phyloP scores from a whole-genome alignment of 1,140 invertebrate genomes.

The Drosophila jambulina region DNA sequence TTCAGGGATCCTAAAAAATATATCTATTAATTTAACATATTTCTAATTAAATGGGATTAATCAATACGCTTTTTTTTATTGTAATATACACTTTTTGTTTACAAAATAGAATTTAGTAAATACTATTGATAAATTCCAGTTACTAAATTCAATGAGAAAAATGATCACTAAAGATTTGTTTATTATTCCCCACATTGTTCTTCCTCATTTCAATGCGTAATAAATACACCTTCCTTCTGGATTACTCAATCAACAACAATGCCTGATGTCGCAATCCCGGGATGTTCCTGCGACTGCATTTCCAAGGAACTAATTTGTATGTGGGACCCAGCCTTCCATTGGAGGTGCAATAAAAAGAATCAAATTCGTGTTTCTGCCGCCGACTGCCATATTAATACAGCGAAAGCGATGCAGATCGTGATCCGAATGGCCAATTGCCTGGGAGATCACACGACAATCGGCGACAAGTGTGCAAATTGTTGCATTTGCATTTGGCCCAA shows the following conservation, averaged over 20 bases:
- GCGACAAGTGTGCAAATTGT: slow-evolving; percentile 60
- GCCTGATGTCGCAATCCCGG: not conserved
- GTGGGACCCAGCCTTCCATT: slow-evolving; percentile 24
- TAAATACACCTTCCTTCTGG: not conserved
- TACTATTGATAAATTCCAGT: too few species aligned
- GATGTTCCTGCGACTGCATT: slow-evolving; percentile 6
- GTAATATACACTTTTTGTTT: too few species aligned
- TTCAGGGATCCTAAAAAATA: too few species aligned
- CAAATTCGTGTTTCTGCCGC: slow-evolving; percentile 50
- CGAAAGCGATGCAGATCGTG: slow-evolving; percentile 74
- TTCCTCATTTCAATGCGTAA: slow-evolving; percentile 1
- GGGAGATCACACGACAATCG: slow-evolving; percentile 34
- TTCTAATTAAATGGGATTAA: too few species aligned
- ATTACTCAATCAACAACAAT: slow-evolving; percentile 16
- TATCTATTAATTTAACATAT: too few species aligned
- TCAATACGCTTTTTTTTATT: too few species aligned
- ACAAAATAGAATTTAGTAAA: too few species aligned
- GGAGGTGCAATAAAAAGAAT: slow-evolving; percentile 69
- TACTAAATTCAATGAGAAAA: too few species aligned
- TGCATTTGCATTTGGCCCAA: slow-evolving; percentile 57
- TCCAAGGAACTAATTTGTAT: slow-evolving; percentile 48
- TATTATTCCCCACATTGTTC: not conserved
- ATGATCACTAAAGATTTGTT: not conserved
- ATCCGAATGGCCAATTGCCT: slow-evolving; percentile 48
- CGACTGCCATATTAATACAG: slow-evolving; percentile 47